A percentile compares a stretch with the other conserved stretches of the same genome.
Conservation (phyloP, 2,888 invertebrate genomes). For the Uloborus plumipes region DNA sequence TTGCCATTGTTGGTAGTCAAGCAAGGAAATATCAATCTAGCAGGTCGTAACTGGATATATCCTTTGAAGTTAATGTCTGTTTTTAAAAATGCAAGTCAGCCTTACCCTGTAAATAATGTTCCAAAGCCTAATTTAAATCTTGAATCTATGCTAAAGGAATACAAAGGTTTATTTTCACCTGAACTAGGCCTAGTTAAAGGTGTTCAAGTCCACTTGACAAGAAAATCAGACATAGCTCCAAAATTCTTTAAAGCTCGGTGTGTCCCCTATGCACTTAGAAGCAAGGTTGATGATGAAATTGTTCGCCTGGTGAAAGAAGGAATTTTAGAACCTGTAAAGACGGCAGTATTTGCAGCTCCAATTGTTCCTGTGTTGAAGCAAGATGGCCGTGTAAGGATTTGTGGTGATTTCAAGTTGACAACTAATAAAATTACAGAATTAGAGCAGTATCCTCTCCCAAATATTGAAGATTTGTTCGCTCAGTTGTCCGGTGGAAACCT, state of each 20-base stretch:
- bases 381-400: slow-evolving; percentile 12
- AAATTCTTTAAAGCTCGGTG: slow-evolving; percentile 19
- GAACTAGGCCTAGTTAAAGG: background rate
- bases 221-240: background rate
- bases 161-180: background rate
- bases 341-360: slow-evolving; percentile 17
- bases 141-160: background rate
- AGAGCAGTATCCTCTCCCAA: slow-evolving; percentile 20
- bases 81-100: background rate
- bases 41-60: background rate
- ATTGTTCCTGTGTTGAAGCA: slow-evolving; percentile 22
- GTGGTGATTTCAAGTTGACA: slow-evolving; percentile 42
- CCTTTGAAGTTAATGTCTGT: background rate
- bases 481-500: slow-evolving; percentile 10
- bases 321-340: slow-evolving; percentile 11
- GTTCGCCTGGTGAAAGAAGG: slow-evolving; percentile 1
- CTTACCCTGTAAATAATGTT: too few species aligned
- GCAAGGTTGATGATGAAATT: slow-evolving; percentile 19
- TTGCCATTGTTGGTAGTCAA: slow-evolving; percentile 7
- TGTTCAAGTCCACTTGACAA: slow-evolving; percentile 19
- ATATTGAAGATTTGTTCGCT: slow-evolving; percentile 16
- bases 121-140: too few species aligned
- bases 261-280: slow-evolving; percentile 15
- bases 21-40: background rate
- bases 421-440: slow-evolving; percentile 12